Conservation (phyloP, 2,113 vertebrate genomes). For the Laticauda laticaudata region DNA sequence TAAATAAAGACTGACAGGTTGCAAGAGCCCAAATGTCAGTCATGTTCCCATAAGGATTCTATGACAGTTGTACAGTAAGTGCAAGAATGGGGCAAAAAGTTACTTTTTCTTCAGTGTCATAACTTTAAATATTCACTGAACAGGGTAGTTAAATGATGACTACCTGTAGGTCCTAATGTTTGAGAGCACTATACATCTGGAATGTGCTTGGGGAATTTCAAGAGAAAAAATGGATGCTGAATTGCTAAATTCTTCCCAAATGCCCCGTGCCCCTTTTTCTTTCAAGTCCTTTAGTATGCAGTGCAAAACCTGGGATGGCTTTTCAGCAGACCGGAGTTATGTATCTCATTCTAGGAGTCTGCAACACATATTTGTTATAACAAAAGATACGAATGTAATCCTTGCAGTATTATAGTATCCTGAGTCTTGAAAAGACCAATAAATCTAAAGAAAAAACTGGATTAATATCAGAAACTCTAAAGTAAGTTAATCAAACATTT, state of each 20-base stretch:
- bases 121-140: not conserved
- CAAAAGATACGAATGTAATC: not conserved
- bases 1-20: not conserved
- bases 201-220: not conserved
- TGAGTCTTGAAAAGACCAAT: not conserved
- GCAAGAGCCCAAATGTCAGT: not conserved
- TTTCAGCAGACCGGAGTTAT: not conserved
- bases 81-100: not conserved
- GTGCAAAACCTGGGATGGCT: not conserved
- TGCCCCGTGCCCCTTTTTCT: not conserved
- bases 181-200: not conserved
- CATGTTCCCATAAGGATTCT: not conserved
- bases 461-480: not conserved
- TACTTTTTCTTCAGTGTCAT: not conserved
- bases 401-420: not conserved
- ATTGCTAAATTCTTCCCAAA: not conserved
- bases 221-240: not conserved
- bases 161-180: not conserved
- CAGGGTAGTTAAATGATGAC: not conserved
- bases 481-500: not conserved
- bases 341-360: not conserved
- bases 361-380: not conserved
- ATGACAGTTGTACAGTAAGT: not conserved
- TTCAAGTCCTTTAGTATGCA: not conserved
- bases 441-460: not conserved